Base-by-base conservation (phyloP, 2,888 invertebrate genomes). In the Macrophya alboannulata region DNA sequence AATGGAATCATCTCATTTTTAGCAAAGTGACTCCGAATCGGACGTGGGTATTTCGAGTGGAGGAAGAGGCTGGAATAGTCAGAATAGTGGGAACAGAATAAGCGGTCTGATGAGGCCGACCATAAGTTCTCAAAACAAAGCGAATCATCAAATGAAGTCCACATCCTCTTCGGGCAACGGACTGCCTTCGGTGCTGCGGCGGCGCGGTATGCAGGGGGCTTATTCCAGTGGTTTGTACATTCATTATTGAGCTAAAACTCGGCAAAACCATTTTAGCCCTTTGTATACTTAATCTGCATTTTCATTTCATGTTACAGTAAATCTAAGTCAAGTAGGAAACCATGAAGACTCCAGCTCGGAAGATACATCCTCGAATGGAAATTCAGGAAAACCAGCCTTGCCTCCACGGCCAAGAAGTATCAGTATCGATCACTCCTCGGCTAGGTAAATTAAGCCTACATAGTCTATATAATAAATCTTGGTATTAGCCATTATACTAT, bases 341-440 rank as follows among this genome's bases (percentile, higher is more conserved):
- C 96, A 96, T 88, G 97, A 97, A 92, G 97, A 97, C 94, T 97
- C 97, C 79, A 97, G 97, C 89, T 97, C 97, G 0, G 97, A 97
- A 91, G 96, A 97, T 89, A 94, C 94, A 8, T 94, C 93, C 21
- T 92, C 93, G 37, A 91, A 92, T 93, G 95, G 95, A 85, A 91
- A 91, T 84, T 91, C 90, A 1, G 91, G 92, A 79, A 95, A 96
- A 90, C 96, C 96, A 1, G 94, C 95, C 31, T 95, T 96, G 84
- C 95, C 96, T 74, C 96, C 96, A 17, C 94, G 97, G 86, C 96
- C 96, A 0, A 93, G 96, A 82, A 96, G 96, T 82, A 95, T 96
- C 84, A 95, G 95, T 51, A 95, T 96, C 12, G 97, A 97, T 90
- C 95, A 95, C 87, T 94, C 92, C 37, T 88, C 89, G 37, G 86